phyloP scores from a whole-genome alignment of 2,888 invertebrate genomes.

The Agrotis segetum region DNA sequence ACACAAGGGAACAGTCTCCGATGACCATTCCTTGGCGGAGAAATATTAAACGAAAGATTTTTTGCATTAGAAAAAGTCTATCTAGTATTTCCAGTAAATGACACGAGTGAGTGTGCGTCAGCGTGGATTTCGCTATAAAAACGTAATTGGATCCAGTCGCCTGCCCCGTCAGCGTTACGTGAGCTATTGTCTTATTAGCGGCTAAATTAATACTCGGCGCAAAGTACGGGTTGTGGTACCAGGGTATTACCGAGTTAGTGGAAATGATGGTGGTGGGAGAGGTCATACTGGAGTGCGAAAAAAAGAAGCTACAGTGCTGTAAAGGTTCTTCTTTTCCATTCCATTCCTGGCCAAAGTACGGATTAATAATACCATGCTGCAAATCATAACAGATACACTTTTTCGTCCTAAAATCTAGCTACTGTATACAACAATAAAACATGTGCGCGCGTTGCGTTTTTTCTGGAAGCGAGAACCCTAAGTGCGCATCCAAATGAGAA shows the following conservation, averaged over 20 bases:
- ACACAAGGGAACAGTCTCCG: constrained; percentile 20
- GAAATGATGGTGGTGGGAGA: background rate
- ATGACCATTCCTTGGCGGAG: constrained; percentile 9
- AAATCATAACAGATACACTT: constrained; percentile 9
- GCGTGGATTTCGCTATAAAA: constrained; percentile 49
- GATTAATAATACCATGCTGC: constrained; percentile 15
- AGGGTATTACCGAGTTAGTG: constrained; percentile 19
- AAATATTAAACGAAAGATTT: background rate
- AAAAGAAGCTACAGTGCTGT: background rate
- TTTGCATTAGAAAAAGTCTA: constrained; percentile 9
- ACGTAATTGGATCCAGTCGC: constrained; percentile 59
- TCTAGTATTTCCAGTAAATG: constrained; percentile 26
- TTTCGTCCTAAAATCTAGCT: constrained; percentile 26
- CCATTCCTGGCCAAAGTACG: background rate
- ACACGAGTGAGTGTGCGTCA: constrained; percentile 50
- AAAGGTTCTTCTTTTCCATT: no score
- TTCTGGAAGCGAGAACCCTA: constrained; percentile 38
- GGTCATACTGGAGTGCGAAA: background rate
- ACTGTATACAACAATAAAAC: constrained; percentile 41
- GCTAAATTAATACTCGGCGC: constrained; percentile 31
- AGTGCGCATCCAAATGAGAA: constrained; percentile 56
- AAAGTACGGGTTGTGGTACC: constrained; percentile 22
- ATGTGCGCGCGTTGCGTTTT: constrained; percentile 36
- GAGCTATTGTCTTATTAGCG: constrained; percentile 48
- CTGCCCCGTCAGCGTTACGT: constrained; percentile 28